These are phyloP conservation scores for Macrophya alboannulata DNA, from an alignment of 2,888 invertebrate genomes.

Conservation along the genomic window DNA sequence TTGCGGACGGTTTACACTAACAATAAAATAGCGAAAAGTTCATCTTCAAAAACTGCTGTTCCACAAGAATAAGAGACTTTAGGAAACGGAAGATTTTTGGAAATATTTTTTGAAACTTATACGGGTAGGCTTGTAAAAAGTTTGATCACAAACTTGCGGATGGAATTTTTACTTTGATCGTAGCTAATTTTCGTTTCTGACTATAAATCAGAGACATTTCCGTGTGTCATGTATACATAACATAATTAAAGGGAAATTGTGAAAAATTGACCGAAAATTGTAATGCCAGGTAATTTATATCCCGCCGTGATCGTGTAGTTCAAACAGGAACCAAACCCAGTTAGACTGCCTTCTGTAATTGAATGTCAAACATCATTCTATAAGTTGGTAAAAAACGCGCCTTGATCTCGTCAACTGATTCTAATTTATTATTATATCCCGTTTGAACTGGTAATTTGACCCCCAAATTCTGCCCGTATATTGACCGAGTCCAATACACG, in stretches of 20 bases:
- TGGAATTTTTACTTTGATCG: not conserved
- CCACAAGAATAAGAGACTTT: not conserved
- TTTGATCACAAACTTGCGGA: not conserved
- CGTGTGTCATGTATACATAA: not conserved
- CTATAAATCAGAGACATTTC: not conserved
- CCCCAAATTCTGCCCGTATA: not conserved
- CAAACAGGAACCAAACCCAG: conserved; percentile 9
- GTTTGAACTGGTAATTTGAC: conserved; percentile 1
- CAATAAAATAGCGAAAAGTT: not conserved
- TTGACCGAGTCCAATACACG: not conserved
- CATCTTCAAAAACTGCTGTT: not conserved
- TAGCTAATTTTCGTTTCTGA: not conserved
- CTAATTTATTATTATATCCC: conserved; percentile 21
- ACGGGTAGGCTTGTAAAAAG: not conserved
- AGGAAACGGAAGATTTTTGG: not conserved
- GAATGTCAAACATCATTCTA: not conserved
- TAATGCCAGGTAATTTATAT: conserved; percentile 8
- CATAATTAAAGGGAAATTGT: not conserved
- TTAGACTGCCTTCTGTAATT: not conserved
- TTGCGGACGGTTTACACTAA: not conserved
- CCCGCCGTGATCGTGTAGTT: not conserved
- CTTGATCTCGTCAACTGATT: conserved; percentile 37
- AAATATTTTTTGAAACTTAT: not conserved
- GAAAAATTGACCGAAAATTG: conserved; percentile 27
- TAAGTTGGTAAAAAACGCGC: not conserved